Evolutionary conservation across 2,797 vertebrate species (phyloP), one percentile per base, ranked within the genome.

Genomic region (Echeneis naucrates): DNA sequence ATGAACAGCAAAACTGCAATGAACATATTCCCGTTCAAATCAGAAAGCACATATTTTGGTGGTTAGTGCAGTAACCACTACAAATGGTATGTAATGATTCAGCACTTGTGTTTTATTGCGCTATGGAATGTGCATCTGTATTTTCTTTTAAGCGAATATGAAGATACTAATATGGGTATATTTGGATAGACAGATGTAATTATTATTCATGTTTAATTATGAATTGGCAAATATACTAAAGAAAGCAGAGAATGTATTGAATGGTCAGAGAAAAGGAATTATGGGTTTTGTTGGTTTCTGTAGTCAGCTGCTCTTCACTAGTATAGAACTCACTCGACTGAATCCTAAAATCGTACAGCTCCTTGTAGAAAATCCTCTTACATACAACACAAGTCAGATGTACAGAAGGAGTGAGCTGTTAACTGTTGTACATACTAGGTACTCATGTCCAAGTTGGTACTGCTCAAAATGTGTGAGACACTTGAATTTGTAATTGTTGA

Each of bases 21-120:
- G 27, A 52, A 24, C 51, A 75, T 32, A 40, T 59, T 73, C 67
- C 70, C 51, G 58, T 61, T 51, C 61, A 24, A 68, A 72, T 66
- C 67, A 59, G 38, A 44, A 58, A 56, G 8, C 23, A 6, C 13
- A 35, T 7, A 1, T 61, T 60, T 62, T 33, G 11, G 53, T 42
- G 10, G 45, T 62, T 45, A 62, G 38, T 50, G 47, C 37, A 30
- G 42, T 47, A 66, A 47, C 64, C 35, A 27, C 40, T 51, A 48
- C 59, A 67, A 42, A 63, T 47, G 1, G 26, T 45, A 68, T 80
- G 62, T 47, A 68, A 38, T 45, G 11, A 44, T 51, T 70, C 21
- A 55, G 62, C 16, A 40, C 30, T 17, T 45, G 8, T 45, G 44
- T 61, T 17, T 65, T 57, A 55, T 72, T 72, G 64, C 45, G 64